Percentiles rank a stretch among this genome's conserved stretches.
phyloP scores from a whole-genome alignment of 2,888 invertebrate species.

The Cyclophora punctaria region DNA sequence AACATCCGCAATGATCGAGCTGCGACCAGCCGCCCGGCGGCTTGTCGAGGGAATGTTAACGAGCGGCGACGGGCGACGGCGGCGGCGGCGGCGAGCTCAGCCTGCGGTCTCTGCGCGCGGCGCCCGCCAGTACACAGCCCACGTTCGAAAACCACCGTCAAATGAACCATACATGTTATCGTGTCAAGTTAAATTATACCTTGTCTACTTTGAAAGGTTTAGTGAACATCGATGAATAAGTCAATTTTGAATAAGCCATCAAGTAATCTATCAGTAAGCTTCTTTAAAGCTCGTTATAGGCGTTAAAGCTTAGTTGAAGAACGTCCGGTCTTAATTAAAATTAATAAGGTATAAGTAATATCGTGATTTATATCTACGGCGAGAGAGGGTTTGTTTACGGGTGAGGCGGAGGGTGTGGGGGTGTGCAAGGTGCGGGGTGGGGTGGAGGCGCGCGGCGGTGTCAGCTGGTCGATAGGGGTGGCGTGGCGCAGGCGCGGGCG shows the following conservation, averaged over 20 bases:
- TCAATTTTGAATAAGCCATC: background rate
- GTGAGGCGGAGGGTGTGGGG: conserved; percentile 25
- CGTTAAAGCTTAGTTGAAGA: conserved; percentile 26
- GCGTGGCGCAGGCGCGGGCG: conserved; percentile 50
- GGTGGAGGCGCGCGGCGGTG: conserved; percentile 26
- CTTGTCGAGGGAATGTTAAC: conserved; percentile 1
- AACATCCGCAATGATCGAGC: conserved; percentile 37
- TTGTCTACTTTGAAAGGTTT: no score
- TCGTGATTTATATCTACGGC: conserved; percentile 27
- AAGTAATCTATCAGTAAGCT: conserved; percentile 6
- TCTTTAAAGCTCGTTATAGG: conserved; percentile 16
- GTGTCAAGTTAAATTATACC: no score
- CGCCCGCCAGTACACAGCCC: no score
- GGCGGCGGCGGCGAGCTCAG: no score
- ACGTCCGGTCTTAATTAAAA: conserved; percentile 40
- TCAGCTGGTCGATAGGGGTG: conserved; percentile 58
- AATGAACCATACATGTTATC: no score
- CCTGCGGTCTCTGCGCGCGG: no score
- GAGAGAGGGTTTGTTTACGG: conserved; percentile 56
- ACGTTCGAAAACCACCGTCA: no score
- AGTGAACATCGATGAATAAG: no score
- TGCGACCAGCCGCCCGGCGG: conserved; percentile 1
- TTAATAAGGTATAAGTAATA: conserved; percentile 49
- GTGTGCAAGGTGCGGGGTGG: conserved; percentile 21
- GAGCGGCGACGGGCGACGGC: no score